Base-by-base conservation (phyloP, 2,888 invertebrate species). In the Rotaria socialis region DNA sequence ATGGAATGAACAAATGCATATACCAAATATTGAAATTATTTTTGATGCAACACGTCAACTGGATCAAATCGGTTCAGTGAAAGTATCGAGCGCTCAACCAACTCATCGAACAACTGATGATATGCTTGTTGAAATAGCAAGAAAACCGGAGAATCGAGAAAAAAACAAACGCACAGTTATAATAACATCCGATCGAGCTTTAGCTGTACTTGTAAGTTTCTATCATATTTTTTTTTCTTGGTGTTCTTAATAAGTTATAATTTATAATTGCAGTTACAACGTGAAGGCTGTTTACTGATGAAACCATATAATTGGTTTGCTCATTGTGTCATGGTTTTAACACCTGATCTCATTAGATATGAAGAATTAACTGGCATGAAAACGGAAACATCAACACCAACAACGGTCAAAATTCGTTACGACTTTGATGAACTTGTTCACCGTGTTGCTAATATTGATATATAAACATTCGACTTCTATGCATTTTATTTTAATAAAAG, bases 231-330 rank as follows among this genome's bases (percentile, higher is more conserved):
- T 43, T 8, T 24, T 0, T 47, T 24, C 10, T 10, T 43, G 19
- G 0, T 43, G 1, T 11, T 80, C n/a, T 14, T 16, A 3, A n/a
- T 80, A 0, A 60, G 2, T 47, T 10, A 24, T 43, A 24, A 47
- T n/a, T 14, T 80, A 24, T 80, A 24, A n/a, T 80, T 80, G n/a
- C 47, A 80, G 80, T n/a, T 80, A 47, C 43, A n/a, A 47, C 43
- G 11, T 8, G 80, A 47, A 80, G 80, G 80, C 10, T 80, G 80
- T 43, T 47, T 80, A 80, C 80, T 80, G 22, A 19, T 80, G 7
- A 80, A 80, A 47, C 80, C 80, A 47, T 80, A 80, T 47, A 43
- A 80, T 80, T 80, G 80, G 80, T 80, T 80, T 47, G 80, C 80
- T 8, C 80, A 80, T n/a, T 80, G 80, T 80, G 47, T 80, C 11